Conservation (phyloP, 2,113 vertebrate species). For the Lampris incognitus region DNA sequence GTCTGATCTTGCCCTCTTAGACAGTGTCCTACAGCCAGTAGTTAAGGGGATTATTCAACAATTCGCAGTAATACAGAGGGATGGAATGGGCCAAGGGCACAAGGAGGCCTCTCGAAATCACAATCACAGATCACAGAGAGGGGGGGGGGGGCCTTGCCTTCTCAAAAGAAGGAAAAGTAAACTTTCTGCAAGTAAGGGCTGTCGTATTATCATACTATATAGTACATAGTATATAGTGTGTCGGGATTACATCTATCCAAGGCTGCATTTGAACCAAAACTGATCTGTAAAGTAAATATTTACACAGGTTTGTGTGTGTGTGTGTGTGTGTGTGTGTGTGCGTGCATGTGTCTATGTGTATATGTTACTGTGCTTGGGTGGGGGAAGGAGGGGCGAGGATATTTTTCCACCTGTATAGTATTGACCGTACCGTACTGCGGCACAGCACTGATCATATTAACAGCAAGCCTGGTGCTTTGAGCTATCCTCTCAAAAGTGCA, state of each 20-base stretch:
- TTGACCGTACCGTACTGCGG: too few species aligned
- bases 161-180: slow-evolving; percentile 24
- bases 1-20: slow-evolving; percentile 41
- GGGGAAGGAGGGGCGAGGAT: too few species aligned
- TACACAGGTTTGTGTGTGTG: slow-evolving; percentile 5
- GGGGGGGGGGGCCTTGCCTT: slow-evolving; percentile 29
- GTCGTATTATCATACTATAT: slow-evolving; percentile 25
- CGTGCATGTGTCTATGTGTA: too few species aligned
- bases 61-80: slow-evolving; percentile 62
- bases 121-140: slow-evolving; percentile 16
- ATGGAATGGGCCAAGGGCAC: slow-evolving; percentile 52
- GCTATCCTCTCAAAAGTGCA: too few species aligned
- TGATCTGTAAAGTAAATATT: too few species aligned
- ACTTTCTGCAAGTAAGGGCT: slow-evolving; percentile 17
- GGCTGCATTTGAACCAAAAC: slow-evolving; percentile 28
- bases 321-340: not conserved
- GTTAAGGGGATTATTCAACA: slow-evolving; percentile 65
- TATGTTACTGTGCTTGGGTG: too few species aligned
- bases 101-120: slow-evolving; percentile 55
- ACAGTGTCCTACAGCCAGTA: slow-evolving; percentile 52
- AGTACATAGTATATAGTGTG: not conserved
- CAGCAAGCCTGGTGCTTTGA: too few species aligned
- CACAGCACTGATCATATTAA: too few species aligned
- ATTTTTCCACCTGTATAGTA: too few species aligned
- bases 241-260: slow-evolving; percentile 7